These are phyloP conservation scores for Periphyllus acericola DNA, from an alignment of 2,888 invertebrate genomes.

Conservation along the genomic window DNA sequence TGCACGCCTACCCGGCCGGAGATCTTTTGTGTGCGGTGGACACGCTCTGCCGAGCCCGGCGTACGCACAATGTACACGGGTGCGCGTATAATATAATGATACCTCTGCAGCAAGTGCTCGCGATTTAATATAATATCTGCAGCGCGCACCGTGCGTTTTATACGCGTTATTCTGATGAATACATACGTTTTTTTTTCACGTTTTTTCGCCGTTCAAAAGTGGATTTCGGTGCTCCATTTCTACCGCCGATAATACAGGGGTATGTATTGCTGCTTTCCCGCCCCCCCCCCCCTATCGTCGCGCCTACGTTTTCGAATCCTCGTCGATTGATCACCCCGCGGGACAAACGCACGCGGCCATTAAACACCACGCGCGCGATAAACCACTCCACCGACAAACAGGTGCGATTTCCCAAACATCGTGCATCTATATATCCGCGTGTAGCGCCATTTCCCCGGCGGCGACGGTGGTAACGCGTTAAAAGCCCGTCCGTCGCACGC, in stretches of 20 bases:
- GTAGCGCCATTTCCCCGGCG: slow-evolving; percentile 33
- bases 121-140: not conserved
- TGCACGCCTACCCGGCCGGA: not conserved
- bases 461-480: slow-evolving; percentile 5
- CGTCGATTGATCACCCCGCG: slow-evolving; percentile 48
- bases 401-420: slow-evolving; percentile 59
- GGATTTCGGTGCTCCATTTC: not conserved
- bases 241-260: not conserved
- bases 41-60: not conserved
- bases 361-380: slow-evolving; percentile 24
- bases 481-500: slow-evolving; percentile 25
- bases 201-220: slow-evolving; percentile 15
- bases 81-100: too few species aligned
- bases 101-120: not conserved
- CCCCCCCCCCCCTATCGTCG: not conserved
- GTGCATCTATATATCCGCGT: not conserved
- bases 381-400: slow-evolving; percentile 54
- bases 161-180: not conserved
- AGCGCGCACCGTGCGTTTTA: not conserved
- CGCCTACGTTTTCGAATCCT: slow-evolving; percentile 9
- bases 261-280: not conserved
- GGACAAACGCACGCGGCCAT: slow-evolving; percentile 33
- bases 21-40: slow-evolving; percentile 1
- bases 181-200: not conserved
- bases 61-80: not conserved